Conservation (phyloP, 2,888 invertebrate genomes). For the Dendrolimus pini region DNA sequence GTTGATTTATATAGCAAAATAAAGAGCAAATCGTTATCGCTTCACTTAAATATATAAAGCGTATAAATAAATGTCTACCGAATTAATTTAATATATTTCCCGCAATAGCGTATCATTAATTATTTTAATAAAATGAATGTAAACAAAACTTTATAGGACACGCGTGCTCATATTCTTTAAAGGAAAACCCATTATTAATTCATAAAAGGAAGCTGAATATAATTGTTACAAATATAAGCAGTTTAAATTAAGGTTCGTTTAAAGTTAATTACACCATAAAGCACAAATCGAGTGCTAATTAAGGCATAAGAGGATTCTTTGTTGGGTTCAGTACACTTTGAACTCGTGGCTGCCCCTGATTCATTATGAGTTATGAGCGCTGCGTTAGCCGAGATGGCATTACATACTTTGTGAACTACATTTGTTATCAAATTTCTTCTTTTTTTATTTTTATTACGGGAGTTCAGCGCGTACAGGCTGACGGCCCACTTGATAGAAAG, state of each 20-base stretch:
- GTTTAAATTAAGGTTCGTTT: constrained; percentile 3
- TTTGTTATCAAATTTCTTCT: neutral
- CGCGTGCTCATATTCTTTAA: neutral
- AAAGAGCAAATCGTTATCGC: too few relatives aligned
- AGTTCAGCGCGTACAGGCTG: too few relatives aligned
- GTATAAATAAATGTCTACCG: too few relatives aligned
- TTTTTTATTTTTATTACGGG: too few relatives aligned
- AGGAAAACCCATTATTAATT: neutral
- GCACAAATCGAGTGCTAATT: constrained; percentile 40
- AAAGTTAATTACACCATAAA: constrained; percentile 6
- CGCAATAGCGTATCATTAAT: too few relatives aligned
- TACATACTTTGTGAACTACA: neutral
- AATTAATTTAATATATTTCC: too few relatives aligned
- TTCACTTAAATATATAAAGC: too few relatives aligned
- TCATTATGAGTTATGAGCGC: constrained; percentile 22
- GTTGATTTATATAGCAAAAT: too few relatives aligned
- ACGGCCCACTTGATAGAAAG: too few relatives aligned
- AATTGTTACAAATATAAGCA: constrained; percentile 1
- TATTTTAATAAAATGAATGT: too few relatives aligned
- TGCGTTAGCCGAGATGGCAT: constrained; percentile 5
- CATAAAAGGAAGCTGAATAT: constrained; percentile 1
- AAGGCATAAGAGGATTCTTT: constrained; percentile 35
- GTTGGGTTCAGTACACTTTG: constrained; percentile 43
- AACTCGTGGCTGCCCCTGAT: constrained; percentile 25
- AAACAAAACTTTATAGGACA: neutral